Evolutionary conservation across 2,797 vertebrate genomes (phyloP), one percentile per base, ranked within the genome.

Genomic region (Eleutherodactylus coqui): DNA sequence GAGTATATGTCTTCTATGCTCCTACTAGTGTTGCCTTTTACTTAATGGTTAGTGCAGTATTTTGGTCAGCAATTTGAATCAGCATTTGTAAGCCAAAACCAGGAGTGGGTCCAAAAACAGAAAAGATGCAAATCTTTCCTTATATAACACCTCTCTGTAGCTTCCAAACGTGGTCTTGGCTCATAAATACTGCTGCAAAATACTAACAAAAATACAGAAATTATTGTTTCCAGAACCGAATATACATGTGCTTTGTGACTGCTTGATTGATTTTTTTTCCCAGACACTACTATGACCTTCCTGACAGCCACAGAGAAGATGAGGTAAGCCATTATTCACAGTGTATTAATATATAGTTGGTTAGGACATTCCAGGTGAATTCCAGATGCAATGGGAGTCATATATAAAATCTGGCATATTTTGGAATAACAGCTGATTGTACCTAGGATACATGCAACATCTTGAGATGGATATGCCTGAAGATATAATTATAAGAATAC

Each of bases 271-370:
- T 62, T 2, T n/a, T 62, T 34, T 69, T 76, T 43, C 19, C 5
- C 81, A 84, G 86, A 14, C 80, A 64, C 45, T 41, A 16, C 51
- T 75, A 87, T 41, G 82, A 79, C 41, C 69, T 41, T 2, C 16
- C 51, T 62, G 51, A 83, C n/a, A 70, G 62, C 53, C 67, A 9
- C 1, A 69, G 41, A 60, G 82, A 79, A 62, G 21, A 76, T n/a
- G 75, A 62, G 67, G 86, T 87, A 60, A 84, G 81, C 4, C 3
- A 27, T 14, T 69, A 36, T 69, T 69, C 32, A 69, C 14, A 17
- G 62, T 34, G 6, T 34, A 67, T 67, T 34, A 34, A 64, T 27
- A 62, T 32, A 29, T 29, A 62, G 27, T 14, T 7, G 5, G 4
- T 3, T 32, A 32, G 60, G 60, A 32, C 62, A 67, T 19, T 5